Evolutionary conservation across 2,797 vertebrate species (phyloP), one percentile per base, ranked within the genome.

Genomic region (Apodemus agrarius): DNA sequence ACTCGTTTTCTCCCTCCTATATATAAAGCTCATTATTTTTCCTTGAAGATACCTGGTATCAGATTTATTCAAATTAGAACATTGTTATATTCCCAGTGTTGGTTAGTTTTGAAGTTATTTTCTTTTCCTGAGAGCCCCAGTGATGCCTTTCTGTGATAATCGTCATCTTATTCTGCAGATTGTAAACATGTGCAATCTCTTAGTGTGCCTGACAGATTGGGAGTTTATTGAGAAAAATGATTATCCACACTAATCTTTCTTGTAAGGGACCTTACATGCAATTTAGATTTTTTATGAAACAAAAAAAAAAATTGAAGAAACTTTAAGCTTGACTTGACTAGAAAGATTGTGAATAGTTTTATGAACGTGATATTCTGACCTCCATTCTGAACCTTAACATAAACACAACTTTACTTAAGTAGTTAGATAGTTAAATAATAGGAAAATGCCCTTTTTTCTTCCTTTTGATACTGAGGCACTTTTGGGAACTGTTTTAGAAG

Each of bases 381-480:
- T 94, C 49, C 95, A 21, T 59, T 96, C 72, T 94, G 54, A 93
- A 90, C 31, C 13, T 94, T 21, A 91, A 91, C 93, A 59, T 89
- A 95, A 93, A 93, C 3, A 81, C 22, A 86, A 91, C 95, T 40
- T 74, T 93, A 92, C 93, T 94, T 95, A 63, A 86, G 69, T 83
- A 46, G 31, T 75, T 75, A 86, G 76, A 40, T 81, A 89, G 72
- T 88, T 86, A 86, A 95, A 63, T 34, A 92, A 89, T 54, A 95
- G 26, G n/a, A 81, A 90, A 97, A 93, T 82, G 31, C 34, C 63
- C 83, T 74, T 83, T 49, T 95, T 97, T 79, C 76, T 93, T 96
- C 93, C 85, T 96, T 84, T 79, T 79, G 52, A 63, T 86, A 61
- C 92, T 93, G 91, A 87, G 67, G 37, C 22, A 63, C 79, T 87